phyloP scores from a whole-genome alignment of 1,140 invertebrate species.

The Atta texana region DNA sequence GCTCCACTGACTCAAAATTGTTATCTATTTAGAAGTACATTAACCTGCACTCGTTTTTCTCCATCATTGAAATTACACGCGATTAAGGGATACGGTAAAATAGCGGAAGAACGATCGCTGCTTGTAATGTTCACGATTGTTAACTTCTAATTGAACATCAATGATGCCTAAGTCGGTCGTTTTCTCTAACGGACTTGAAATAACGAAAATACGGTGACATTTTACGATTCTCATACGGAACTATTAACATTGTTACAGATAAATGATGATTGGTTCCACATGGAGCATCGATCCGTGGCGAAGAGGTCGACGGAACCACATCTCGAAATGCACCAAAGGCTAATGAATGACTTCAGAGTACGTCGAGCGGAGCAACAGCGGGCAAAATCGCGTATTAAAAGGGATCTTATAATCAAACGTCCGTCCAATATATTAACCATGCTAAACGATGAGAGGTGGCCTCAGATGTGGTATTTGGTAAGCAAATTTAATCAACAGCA shows the following conservation, averaged over 20 bases:
- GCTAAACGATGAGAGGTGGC: slow-evolving; percentile 94
- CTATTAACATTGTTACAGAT: slow-evolving; percentile 89
- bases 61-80: slow-evolving; percentile 28
- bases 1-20: slow-evolving; percentile 22
- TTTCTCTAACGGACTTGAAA: slow-evolving; percentile 5
- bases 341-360: slow-evolving; percentile 91
- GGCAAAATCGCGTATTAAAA: slow-evolving; percentile 90
- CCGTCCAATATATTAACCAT: slow-evolving; percentile 82
- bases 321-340: slow-evolving; percentile 88
- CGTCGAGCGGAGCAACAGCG: slow-evolving; percentile 91
- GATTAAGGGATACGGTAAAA: slow-evolving; percentile 26
- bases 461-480: slow-evolving; percentile 96
- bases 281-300: slow-evolving; percentile 91
- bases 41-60: slow-evolving; percentile 27
- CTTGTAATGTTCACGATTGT: slow-evolving; percentile 46
- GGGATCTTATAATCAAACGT: slow-evolving; percentile 88
- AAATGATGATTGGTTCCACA: slow-evolving; percentile 93
- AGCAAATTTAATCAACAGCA: slow-evolving; percentile 82
- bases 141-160: slow-evolving; percentile 41
- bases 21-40: not conserved
- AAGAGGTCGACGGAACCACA: slow-evolving; percentile 91
- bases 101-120: slow-evolving; percentile 23
- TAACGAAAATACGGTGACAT: slow-evolving; percentile 27
- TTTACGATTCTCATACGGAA: slow-evolving; percentile 38
- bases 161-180: not conserved